A percentile compares a stretch with the other conserved stretches of the same genome.
These are phyloP conservation scores for Octodonta nipae DNA, from an alignment of 2,888 invertebrate genomes.

Conservation along the genomic window DNA sequence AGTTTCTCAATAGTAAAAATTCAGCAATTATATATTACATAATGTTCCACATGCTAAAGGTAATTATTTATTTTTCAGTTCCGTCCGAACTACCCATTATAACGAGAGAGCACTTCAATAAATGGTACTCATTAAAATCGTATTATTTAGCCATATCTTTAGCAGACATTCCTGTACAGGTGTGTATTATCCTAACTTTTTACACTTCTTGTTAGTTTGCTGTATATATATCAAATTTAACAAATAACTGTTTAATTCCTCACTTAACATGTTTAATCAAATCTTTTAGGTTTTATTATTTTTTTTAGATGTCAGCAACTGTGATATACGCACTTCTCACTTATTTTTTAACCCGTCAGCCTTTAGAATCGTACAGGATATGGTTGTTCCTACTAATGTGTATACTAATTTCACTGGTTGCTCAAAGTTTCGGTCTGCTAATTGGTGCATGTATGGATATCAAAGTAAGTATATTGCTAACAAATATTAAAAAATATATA, in stretches of 20 bases:
- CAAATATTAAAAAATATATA: too few species aligned
- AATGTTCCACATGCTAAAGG: too few species aligned
- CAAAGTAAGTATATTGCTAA: slow-evolving; percentile 47
- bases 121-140: slow-evolving; percentile 54
- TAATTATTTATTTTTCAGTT: slow-evolving; percentile 40
- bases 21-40: too few species aligned
- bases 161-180: slow-evolving; percentile 51
- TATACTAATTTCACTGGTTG: slow-evolving; percentile 65
- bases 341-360: slow-evolving; percentile 79
- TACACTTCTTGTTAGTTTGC: not conserved
- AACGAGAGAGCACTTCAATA: slow-evolving; percentile 51
- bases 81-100: slow-evolving; percentile 49
- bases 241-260: too few species aligned
- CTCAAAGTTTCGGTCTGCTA: slow-evolving; percentile 73
- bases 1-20: too few species aligned
- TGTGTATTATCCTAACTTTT: slow-evolving; percentile 13
- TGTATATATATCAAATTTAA: not conserved
- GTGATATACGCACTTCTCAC: slow-evolving; percentile 62
- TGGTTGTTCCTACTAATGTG: slow-evolving; percentile 57
- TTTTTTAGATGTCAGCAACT: slow-evolving; percentile 43
- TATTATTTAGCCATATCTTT: slow-evolving; percentile 48
- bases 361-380: slow-evolving; percentile 60
- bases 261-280: too few species aligned
- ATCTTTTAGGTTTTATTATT: not conserved
- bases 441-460: slow-evolving; percentile 71